phyloP scores from a whole-genome alignment of 2,113 vertebrate genomes.

The Fregata magnificens region DNA sequence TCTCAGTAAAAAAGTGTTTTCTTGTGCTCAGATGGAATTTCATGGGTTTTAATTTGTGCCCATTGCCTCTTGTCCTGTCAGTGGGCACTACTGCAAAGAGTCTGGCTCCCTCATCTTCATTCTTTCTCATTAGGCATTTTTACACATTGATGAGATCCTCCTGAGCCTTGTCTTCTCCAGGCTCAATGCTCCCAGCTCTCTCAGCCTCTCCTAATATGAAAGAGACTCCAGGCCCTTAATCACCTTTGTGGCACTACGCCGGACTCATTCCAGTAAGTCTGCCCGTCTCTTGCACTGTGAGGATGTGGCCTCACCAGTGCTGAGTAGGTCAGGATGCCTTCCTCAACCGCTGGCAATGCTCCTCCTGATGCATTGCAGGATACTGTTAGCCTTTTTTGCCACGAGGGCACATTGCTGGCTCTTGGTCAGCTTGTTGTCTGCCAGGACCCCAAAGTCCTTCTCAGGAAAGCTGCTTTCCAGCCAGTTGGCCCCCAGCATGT shows the following conservation, averaged over 20 bases:
- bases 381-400: neutral
- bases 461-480: neutral
- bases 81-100: neutral
- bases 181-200: neutral
- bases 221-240: neutral
- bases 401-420: neutral
- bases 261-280: neutral
- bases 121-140: neutral
- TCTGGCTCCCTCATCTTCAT: neutral
- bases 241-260: neutral
- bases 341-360: rapidly evolving
- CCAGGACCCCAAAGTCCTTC: neutral
- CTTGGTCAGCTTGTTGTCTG: neutral
- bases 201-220: neutral
- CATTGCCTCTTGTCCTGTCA: neutral
- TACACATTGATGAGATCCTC: neutral
- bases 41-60: neutral
- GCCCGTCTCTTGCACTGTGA: neutral
- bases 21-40: neutral
- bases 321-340: neutral
- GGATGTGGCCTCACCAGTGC: neutral
- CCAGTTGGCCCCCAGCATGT: neutral
- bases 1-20: neutral
- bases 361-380: neutral
- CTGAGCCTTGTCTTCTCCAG: neutral